Base-by-base conservation (phyloP, 1,140 invertebrate genomes). In the Lepidurus packardi region DNA sequence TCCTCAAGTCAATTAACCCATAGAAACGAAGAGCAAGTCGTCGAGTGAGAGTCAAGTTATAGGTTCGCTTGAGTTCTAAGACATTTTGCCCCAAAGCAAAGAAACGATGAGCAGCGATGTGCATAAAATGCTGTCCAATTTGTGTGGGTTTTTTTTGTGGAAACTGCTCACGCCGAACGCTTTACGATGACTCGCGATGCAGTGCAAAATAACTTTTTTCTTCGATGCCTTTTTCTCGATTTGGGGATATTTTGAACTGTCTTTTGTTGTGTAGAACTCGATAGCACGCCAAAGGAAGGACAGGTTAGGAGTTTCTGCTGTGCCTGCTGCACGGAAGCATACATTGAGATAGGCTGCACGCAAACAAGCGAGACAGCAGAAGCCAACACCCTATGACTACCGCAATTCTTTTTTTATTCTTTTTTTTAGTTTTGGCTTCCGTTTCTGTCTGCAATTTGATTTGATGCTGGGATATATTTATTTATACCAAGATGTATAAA, bases 71-170 rank as follows among this genome's bases (percentile, higher is more conserved):
- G 34, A 34, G 34, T 34, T 34, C 34, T 34, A 21, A 65, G 13
- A 65, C 13, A n/a, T 16, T 65, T 65, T 21, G 0, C 21, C 13
- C 53, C 9, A 11, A 47, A n/a, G 53, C 21, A 65, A 65, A 21
- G 21, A 65, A 65, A 21, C 53, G 53, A 65, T 65, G 53, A 65
- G 53, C 53, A 65, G 53, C 53, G 53, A 65, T 65, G 53, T 65
- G 53, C 53, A 65, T 65, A 65, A 65, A 65, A n/a, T 65, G 16
- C 53, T 65, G 53, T 65, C 53, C 53, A 65, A 65, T 65, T 65
- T 9, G 53, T 34, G 34, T 3, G 34, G 0, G 0, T 65, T 65
- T 65, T 47, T 65, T 65, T n/a, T 13, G 16, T 21, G 10, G 0
- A 65, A 8, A 9, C 21, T 65, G 53, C 53, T 65, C 53, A 34